phyloP scores from a whole-genome alignment of 2,888 invertebrate species.

The Ariolimax columbianus region DNA sequence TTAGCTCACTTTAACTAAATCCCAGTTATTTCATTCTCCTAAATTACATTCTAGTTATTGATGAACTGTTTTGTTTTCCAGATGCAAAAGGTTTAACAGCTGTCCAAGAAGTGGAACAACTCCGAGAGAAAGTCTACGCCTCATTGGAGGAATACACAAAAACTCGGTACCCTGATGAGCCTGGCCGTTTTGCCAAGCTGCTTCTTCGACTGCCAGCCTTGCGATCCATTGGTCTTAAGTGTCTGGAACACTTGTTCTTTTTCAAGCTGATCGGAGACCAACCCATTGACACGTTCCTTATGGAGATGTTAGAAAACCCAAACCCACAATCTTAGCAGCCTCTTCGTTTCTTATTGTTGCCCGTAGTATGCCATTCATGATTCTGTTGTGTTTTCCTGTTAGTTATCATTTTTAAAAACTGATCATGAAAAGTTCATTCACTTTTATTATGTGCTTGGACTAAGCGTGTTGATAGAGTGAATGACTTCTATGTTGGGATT shows the following conservation, averaged over 20 bases:
- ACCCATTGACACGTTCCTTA: slow-evolving; percentile 87
- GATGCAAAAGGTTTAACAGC: slow-evolving; percentile 93
- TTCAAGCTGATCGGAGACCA: slow-evolving; percentile 93
- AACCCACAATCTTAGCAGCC: slow-evolving; percentile 55
- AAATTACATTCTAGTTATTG: no score
- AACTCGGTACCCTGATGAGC: slow-evolving; percentile 91
- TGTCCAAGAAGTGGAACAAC: slow-evolving; percentile 80
- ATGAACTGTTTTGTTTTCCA: slow-evolving; percentile 67
- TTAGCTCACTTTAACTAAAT: no score
- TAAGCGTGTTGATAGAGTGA: no score
- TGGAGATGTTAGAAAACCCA: slow-evolving; percentile 77
- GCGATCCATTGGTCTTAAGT: slow-evolving; percentile 85
- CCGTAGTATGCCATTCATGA: background rate
- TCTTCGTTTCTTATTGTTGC: background rate
- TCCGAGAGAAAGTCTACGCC: slow-evolving; percentile 96
- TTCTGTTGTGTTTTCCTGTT: background rate
- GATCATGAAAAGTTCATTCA: no score
- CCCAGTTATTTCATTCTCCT: no score
- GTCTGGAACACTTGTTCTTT: slow-evolving; percentile 95
- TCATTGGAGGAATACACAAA: slow-evolving; percentile 97
- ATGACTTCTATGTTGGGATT: no score
- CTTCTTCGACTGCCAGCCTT: slow-evolving; percentile 81
- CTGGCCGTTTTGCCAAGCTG: slow-evolving; percentile 96
- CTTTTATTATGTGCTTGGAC: no score
- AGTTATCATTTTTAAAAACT: no score